A percentile compares a stretch with the other conserved stretches of the same genome.
Conservation (phyloP, 2,113 vertebrate species). For the Nesogale talazaci region DNA sequence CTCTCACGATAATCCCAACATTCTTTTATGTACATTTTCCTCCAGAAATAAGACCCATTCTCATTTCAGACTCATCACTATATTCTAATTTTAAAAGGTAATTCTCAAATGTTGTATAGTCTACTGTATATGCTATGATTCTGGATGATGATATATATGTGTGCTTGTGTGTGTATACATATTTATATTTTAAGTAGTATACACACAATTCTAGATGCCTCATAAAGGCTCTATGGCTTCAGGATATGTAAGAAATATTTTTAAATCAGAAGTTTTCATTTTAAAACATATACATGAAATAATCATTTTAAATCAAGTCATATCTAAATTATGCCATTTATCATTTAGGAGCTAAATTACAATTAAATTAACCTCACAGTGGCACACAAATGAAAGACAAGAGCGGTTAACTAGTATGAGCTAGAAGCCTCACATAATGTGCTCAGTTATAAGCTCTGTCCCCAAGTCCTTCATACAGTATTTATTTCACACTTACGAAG, state of each 20-base stretch:
- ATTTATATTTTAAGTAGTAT: no score
- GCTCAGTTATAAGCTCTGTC: not conserved
- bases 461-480: not conserved
- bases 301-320: not conserved
- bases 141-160: not conserved
- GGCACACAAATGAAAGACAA: constrained; percentile 1
- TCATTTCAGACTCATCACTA: not conserved
- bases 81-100: not conserved
- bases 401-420: not conserved
- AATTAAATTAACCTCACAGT: not conserved
- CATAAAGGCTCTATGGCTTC: not conserved
- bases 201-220: not conserved
- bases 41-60: constrained; percentile 14
- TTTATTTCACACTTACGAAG: constrained; percentile 91
- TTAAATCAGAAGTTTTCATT: constrained; percentile 16
- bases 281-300: not conserved
- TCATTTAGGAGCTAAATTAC: not conserved
- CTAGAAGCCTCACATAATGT: not conserved
- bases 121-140: not conserved
- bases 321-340: not conserved
- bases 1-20: not conserved
- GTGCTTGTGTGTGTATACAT: no score
- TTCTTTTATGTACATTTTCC: not conserved
- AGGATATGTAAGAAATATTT: not conserved
- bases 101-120: not conserved